A percentile compares a stretch with the other conserved stretches of the same genome.
These are phyloP conservation scores for Acrobasis consociella DNA, from an alignment of 2,888 invertebrate species.

Conservation along the genomic window DNA sequence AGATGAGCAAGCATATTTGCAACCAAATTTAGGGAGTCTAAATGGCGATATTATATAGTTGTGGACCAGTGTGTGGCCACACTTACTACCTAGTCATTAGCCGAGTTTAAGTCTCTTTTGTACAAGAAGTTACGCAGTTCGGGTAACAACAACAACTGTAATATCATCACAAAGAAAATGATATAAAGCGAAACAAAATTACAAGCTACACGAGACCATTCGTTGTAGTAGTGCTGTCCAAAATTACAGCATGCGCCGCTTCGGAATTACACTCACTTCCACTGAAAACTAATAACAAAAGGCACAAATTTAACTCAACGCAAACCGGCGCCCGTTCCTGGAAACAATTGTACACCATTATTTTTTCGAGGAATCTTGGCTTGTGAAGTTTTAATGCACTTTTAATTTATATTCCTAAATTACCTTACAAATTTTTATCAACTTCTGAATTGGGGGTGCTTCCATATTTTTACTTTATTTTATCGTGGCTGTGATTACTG, in stretches of 20 bases:
- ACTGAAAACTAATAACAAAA: conserved; percentile 20
- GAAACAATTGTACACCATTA: conserved; percentile 15
- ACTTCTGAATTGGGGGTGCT: conserved; percentile 11
- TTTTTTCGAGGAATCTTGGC: conserved; percentile 20
- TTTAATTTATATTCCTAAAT: conserved; percentile 27
- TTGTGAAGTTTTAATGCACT: conserved; percentile 29
- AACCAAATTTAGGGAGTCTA: too few relatives aligned
- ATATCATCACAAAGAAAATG: not conserved
- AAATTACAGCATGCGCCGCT: conserved; percentile 17
- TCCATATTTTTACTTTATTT: not conserved
- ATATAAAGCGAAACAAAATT: not conserved
- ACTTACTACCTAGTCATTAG: too few relatives aligned
- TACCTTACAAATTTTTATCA: conserved; percentile 21
- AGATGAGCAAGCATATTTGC: too few relatives aligned
- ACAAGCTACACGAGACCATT: not conserved
- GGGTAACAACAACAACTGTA: too few relatives aligned
- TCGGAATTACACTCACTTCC: conserved; percentile 11
- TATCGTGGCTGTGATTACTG: conserved; percentile 36
- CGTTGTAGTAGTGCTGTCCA: conserved; percentile 8
- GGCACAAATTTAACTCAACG: conserved; percentile 14
- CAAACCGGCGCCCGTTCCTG: not conserved
- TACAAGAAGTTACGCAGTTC: too few relatives aligned
- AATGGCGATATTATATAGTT: too few relatives aligned
- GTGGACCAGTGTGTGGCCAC: too few relatives aligned
- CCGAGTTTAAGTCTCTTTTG: too few relatives aligned